Evolutionary conservation across 2,888 invertebrate species (phyloP).

Genomic region (Trachelus stipa): DNA sequence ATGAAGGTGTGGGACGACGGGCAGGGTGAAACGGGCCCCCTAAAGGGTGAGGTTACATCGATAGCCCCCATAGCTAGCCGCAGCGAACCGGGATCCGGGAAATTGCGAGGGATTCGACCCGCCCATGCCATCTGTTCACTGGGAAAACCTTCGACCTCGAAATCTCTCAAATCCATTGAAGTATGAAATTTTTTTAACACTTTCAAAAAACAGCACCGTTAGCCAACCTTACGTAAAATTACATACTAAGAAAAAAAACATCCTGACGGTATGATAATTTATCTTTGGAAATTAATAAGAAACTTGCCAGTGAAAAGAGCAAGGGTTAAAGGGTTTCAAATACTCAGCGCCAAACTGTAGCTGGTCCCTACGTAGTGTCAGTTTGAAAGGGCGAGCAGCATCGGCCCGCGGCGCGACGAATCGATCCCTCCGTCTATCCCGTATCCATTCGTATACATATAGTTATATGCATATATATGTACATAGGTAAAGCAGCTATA

Average conservation of each 20-base stretch:
- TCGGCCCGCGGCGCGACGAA: constrained; percentile 62
- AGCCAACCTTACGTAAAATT: background rate
- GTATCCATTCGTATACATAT: constrained; percentile 6
- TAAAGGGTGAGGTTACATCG: background rate
- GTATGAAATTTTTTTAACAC: background rate
- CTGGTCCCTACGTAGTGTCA: constrained; percentile 39
- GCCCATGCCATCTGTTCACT: background rate
- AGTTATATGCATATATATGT: background rate
- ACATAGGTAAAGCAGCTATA: background rate
- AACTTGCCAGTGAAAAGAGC: background rate
- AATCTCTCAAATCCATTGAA: background rate
- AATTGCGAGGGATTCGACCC: background rate
- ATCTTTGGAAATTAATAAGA: background rate
- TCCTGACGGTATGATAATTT: background rate
- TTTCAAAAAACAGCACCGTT: background rate
- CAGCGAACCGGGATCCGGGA: background rate
- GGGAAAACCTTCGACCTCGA: background rate
- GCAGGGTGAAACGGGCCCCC: background rate
- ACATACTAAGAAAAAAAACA: background rate
- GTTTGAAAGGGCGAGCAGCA: constrained; percentile 56
- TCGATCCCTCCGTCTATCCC: constrained; percentile 53
- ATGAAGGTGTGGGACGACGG: background rate
- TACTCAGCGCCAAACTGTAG: background rate
- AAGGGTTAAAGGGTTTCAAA: background rate
- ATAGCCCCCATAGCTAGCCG: background rate